These are phyloP conservation scores for Calycopis cecrops DNA, from an alignment of 1,140 invertebrate genomes.

Conservation along the genomic window DNA sequence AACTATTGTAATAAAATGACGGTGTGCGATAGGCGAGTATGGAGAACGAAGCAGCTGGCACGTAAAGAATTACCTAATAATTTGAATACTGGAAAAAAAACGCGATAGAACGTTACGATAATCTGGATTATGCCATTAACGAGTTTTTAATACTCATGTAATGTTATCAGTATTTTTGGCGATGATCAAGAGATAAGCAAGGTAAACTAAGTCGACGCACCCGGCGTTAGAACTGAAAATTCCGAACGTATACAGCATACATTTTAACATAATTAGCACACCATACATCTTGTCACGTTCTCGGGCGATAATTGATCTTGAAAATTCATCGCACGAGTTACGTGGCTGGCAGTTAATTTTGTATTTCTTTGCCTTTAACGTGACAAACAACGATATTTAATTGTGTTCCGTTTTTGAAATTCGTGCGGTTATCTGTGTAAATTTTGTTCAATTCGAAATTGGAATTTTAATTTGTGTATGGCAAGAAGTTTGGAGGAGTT, in stretches of 20 bases:
- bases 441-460: slow-evolving; percentile 1
- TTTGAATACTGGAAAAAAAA: no score
- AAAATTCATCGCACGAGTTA: slow-evolving; percentile 28
- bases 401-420: background rate
- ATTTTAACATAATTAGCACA: slow-evolving; percentile 23
- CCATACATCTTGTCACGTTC: slow-evolving; percentile 30
- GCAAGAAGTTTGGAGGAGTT: slow-evolving; percentile 55
- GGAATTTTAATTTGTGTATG: slow-evolving; percentile 35
- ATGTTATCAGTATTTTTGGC: background rate
- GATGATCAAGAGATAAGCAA: background rate
- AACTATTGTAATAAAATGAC: no score
- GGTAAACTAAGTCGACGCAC: background rate
- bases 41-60: no score
- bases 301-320: slow-evolving; percentile 30
- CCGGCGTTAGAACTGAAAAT: background rate
- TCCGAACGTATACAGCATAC: background rate
- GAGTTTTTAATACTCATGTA: background rate
- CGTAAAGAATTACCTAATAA: no score
- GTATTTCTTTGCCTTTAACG: background rate
- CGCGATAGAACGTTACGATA: background rate
- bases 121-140: slow-evolving; percentile 4
- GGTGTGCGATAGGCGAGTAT: no score
- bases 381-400: background rate
- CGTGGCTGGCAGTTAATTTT: background rate
- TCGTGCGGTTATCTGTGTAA: slow-evolving; percentile 3